Percentiles rank a stretch among this genome's conserved stretches.
Conservation (phyloP, 2,113 vertebrate genomes). For the Circaetus gallicus region DNA sequence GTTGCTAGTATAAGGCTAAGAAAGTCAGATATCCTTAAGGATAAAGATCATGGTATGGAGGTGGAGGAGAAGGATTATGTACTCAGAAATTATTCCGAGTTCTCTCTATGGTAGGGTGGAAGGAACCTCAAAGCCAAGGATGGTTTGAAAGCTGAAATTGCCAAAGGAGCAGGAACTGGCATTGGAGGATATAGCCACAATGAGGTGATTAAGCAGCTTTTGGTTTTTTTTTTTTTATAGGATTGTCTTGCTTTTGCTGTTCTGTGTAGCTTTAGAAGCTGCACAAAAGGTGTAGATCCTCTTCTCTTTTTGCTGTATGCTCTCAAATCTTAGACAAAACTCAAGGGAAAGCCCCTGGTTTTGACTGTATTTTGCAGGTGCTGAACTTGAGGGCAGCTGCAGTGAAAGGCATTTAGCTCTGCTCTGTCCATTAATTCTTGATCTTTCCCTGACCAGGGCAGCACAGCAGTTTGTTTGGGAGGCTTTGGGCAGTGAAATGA, state of each 20-base stretch:
- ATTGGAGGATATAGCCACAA: neutral
- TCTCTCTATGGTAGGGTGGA: neutral
- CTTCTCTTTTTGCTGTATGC: neutral
- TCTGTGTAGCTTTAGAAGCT: neutral
- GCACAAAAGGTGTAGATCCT: neutral
- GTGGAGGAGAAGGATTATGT: neutral
- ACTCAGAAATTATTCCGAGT: rapidly evolving
- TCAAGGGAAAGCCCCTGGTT: neutral
- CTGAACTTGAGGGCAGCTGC: neutral
- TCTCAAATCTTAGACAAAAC: neutral
- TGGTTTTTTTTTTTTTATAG: neutral
- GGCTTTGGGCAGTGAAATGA: neutral
- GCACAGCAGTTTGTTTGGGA: neutral
- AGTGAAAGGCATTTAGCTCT: neutral
- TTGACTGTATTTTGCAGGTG: neutral
- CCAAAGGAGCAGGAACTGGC: neutral
- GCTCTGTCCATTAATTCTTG: neutral
- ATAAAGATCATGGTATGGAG: rapidly evolving
- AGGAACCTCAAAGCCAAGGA: neutral
- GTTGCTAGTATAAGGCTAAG: neutral
- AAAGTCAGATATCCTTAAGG: neutral
- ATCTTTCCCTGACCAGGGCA: neutral
- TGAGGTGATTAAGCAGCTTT: neutral
- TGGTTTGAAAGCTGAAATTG: neutral
- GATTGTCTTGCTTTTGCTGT: neutral